phyloP scores from a whole-genome alignment of 2,797 vertebrate species.

The Myotis vivesi region DNA sequence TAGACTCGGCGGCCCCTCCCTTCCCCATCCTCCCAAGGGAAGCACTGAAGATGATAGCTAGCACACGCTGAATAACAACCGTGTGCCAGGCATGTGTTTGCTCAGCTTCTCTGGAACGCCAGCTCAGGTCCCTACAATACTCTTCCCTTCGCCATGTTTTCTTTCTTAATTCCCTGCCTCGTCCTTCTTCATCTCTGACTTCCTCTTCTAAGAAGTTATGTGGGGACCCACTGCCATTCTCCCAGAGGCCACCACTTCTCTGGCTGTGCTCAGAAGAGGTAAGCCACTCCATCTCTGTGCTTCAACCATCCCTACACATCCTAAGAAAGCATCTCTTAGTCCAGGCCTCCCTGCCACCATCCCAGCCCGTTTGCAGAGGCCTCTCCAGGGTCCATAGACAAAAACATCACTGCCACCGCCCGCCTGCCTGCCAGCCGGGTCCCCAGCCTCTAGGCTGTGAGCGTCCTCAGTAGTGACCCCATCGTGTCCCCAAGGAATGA shows the following conservation, averaged over 20 bases:
- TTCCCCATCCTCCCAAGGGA: background rate
- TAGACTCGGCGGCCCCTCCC: background rate
- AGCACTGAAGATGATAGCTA: background rate
- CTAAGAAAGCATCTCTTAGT: background rate
- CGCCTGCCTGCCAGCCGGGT: no score
- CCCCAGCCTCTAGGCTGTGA: no score
- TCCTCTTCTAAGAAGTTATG: background rate
- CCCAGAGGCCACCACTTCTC: background rate
- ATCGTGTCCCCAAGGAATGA: background rate
- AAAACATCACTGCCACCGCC: background rate
- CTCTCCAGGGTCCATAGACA: background rate
- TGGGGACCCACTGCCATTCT: background rate
- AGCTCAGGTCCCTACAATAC: background rate
- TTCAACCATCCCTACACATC: background rate
- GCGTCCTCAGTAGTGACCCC: background rate
- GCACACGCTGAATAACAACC: conserved; percentile 56
- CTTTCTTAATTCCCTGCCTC: background rate
- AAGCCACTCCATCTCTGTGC: background rate
- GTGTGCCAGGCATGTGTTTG: background rate
- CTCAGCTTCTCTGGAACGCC: background rate
- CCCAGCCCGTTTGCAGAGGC: background rate
- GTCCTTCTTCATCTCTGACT: background rate
- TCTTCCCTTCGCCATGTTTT: background rate
- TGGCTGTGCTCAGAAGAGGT: background rate
- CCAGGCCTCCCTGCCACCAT: background rate